Evolutionary conservation across 1,140 invertebrate species (phyloP).

Genomic region (Drosophila nasuta): DNA sequence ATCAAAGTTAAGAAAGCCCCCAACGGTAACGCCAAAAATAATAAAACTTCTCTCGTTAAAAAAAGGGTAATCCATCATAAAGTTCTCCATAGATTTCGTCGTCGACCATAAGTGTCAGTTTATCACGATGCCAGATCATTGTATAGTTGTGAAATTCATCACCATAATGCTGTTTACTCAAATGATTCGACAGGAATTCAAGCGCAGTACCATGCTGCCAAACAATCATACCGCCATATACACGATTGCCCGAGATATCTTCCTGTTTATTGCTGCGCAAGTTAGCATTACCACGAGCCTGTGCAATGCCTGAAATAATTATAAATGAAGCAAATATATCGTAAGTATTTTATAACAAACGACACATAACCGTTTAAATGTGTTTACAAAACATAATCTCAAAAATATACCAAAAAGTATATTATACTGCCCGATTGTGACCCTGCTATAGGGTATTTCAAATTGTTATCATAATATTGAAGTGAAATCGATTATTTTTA

Average conservation of each 20-base stretch:
- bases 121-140: slow-evolving; percentile 87
- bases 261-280: slow-evolving; percentile 52
- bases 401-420: too few relatives aligned
- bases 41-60: slow-evolving; percentile 73
- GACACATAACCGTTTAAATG: too few relatives aligned
- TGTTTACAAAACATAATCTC: too few relatives aligned
- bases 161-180: slow-evolving; percentile 85
- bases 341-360: too few relatives aligned
- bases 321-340: neutral
- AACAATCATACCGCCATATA: slow-evolving; percentile 64
- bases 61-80: slow-evolving; percentile 50
- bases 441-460: neutral
- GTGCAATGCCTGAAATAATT: slow-evolving; percentile 59
- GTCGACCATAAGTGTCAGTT: slow-evolving; percentile 86
- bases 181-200: slow-evolving; percentile 45
- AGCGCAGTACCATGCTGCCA: slow-evolving; percentile 49
- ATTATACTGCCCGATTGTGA: too few relatives aligned
- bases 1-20: slow-evolving; percentile 71
- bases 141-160: slow-evolving; percentile 88
- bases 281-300: slow-evolving; percentile 59
- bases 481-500: neutral
- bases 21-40: slow-evolving; percentile 75
- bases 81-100: slow-evolving; percentile 77
- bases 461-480: neutral
- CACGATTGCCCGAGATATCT: slow-evolving; percentile 59